A percentile compares a stretch with the other conserved stretches of the same genome.
Conservation (phyloP, 2,888 invertebrate genomes). For the Urechis unicinctus region DNA sequence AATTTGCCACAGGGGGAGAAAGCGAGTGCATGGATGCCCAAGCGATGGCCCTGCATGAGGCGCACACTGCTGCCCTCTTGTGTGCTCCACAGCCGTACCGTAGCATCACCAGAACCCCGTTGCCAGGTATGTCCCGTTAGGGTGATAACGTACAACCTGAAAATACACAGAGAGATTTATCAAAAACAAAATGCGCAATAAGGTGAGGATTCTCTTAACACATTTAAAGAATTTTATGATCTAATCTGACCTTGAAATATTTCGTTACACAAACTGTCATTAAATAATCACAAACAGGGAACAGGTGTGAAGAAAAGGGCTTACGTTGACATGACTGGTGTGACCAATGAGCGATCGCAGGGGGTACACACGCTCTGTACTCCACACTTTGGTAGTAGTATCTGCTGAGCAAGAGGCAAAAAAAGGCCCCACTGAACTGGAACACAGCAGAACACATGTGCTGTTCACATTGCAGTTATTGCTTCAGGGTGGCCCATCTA, state of each 20-base stretch:
- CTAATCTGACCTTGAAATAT: too few relatives aligned
- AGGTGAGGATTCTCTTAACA: too few relatives aligned
- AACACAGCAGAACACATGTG: not conserved
- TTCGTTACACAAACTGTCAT: too few relatives aligned
- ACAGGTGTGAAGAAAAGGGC: conserved; percentile 29
- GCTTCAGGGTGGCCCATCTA: too few relatives aligned
- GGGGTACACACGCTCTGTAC: conserved; percentile 72
- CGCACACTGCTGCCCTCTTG: conserved; percentile 76
- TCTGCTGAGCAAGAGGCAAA: conserved; percentile 77
- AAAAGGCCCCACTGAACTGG: conserved; percentile 87
- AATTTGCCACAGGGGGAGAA: conserved; percentile 81
- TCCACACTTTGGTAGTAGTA: conserved; percentile 75
- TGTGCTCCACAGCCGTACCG: conserved; percentile 79
- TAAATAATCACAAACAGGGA: too few relatives aligned
- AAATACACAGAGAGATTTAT: too few relatives aligned
- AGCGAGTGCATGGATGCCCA: conserved; percentile 67
- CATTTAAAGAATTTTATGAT: too few relatives aligned
- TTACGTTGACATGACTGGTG: conserved; percentile 78
- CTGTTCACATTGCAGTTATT: not conserved
- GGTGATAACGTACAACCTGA: conserved; percentile 82
- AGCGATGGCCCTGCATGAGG: conserved; percentile 65
- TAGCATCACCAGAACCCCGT: conserved; percentile 86
- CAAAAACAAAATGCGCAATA: too few relatives aligned
- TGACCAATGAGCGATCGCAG: conserved; percentile 83
- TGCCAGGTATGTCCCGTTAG: conserved; percentile 81